Conservation (phyloP, 2,797 vertebrate species). For the Anguilla marmorata region DNA sequence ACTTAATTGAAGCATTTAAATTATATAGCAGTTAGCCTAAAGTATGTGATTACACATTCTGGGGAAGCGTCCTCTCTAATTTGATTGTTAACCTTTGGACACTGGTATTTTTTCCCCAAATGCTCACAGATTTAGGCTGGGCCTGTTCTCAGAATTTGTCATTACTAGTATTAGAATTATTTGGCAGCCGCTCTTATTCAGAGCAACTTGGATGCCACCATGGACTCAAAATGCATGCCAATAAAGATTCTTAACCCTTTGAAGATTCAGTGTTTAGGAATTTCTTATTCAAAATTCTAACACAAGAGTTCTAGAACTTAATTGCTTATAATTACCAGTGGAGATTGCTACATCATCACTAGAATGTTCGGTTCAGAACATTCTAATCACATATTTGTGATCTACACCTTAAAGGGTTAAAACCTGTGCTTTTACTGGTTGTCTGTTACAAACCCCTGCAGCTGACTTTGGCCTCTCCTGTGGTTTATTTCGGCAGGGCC, state of each 20-base stretch:
- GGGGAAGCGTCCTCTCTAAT: background rate
- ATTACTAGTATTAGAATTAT: background rate
- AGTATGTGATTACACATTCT: background rate
- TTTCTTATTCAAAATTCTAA: no score
- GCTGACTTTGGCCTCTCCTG: slow-evolving; percentile 15
- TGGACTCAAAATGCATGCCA: background rate
- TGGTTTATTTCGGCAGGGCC: slow-evolving; percentile 65
- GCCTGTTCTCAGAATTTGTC: background rate
- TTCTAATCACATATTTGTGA: no score
- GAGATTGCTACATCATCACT: no score
- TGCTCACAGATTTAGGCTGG: background rate
- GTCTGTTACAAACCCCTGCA: background rate
- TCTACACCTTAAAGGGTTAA: background rate
- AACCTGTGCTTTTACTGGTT: background rate
- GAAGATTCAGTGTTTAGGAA: no score
- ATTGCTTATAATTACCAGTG: no score
- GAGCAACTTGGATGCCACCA: background rate
- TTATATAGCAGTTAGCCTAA: background rate
- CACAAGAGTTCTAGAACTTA: no score
- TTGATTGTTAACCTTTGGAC: background rate
- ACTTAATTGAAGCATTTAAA: background rate
- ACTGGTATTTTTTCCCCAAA: background rate
- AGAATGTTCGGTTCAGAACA: no score
- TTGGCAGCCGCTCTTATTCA: background rate
- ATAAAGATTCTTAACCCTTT: background rate